Conservation (phyloP, 1,140 invertebrate genomes). For the Nomia melanderi region DNA sequence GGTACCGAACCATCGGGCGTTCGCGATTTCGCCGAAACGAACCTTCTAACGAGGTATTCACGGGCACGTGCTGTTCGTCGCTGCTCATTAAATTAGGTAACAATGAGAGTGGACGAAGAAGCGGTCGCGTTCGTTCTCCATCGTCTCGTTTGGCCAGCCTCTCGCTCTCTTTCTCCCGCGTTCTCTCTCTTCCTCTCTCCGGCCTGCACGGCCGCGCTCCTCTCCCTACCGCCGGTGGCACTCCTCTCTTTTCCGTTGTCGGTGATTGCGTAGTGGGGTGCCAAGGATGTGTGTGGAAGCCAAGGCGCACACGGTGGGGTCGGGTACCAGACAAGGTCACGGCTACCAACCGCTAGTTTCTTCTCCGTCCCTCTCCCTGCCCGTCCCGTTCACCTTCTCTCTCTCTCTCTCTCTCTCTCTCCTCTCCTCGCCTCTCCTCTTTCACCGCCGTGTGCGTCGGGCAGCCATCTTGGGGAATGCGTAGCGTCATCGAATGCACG, state of each 20-base stretch:
- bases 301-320: slow-evolving; percentile 62
- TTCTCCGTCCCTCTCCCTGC: slow-evolving; percentile 12
- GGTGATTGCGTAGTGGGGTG: slow-evolving; percentile 26
- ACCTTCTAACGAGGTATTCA: slow-evolving; percentile 52
- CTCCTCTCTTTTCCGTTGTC: slow-evolving; percentile 20
- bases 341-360: slow-evolving; percentile 68
- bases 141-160: slow-evolving; percentile 25
- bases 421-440: neutral
- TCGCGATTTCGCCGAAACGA: slow-evolving; percentile 43
- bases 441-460: neutral
- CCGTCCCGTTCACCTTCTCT: neutral
- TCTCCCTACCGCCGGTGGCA: neutral
- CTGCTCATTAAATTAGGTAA: slow-evolving; percentile 69
- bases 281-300: slow-evolving; percentile 63
- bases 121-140: slow-evolving; percentile 9
- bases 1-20: too few relatives aligned
- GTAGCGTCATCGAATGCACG: slow-evolving; percentile 68
- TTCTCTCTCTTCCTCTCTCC: slow-evolving; percentile 18
- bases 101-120: slow-evolving; percentile 60
- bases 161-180: slow-evolving; percentile 25
- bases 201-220: neutral
- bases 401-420: neutral
- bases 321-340: slow-evolving; percentile 76
- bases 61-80: slow-evolving; percentile 47
- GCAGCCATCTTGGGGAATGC: slow-evolving; percentile 66